phyloP scores from a whole-genome alignment of 1,140 invertebrate genomes.

The Anastrepha obliqua region DNA sequence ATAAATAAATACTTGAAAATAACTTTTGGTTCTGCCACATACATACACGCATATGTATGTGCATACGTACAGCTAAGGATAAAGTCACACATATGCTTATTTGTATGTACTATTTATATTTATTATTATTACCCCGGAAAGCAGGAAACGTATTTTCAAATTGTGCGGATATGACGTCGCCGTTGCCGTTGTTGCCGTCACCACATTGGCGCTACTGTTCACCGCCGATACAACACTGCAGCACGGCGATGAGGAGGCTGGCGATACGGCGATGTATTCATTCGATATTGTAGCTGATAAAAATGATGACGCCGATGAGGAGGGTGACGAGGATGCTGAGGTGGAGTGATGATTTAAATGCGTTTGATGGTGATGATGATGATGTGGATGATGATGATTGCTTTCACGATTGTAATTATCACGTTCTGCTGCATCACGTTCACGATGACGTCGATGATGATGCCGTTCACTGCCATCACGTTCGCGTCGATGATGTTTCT shows the following conservation, averaged over 20 bases:
- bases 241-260: conserved; percentile 65
- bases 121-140: conserved; percentile 70
- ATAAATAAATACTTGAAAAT: too few species aligned
- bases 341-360: conserved; percentile 70
- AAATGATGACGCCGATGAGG: conserved; percentile 69
- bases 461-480: conserved; percentile 56
- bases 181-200: conserved; percentile 61
- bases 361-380: conserved; percentile 57
- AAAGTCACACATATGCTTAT: neutral
- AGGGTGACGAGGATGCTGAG: conserved; percentile 71
- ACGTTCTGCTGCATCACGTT: conserved; percentile 51
- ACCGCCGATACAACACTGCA: conserved; percentile 50
- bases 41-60: too few species aligned
- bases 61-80: too few species aligned
- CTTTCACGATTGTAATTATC: neutral
- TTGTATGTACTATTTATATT: neutral
- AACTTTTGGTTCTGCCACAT: too few species aligned
- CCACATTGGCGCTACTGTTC: conserved; percentile 6
- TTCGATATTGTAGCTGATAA: conserved; percentile 69
- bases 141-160: conserved; percentile 74
- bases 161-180: conserved; percentile 73
- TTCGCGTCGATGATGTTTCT: conserved; percentile 63
- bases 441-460: conserved; percentile 60
- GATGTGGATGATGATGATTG: conserved; percentile 56
- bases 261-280: conserved; percentile 69